phyloP scores from a whole-genome alignment of 2,113 vertebrate species.

The Cryptoleucopteryx plumbea region DNA sequence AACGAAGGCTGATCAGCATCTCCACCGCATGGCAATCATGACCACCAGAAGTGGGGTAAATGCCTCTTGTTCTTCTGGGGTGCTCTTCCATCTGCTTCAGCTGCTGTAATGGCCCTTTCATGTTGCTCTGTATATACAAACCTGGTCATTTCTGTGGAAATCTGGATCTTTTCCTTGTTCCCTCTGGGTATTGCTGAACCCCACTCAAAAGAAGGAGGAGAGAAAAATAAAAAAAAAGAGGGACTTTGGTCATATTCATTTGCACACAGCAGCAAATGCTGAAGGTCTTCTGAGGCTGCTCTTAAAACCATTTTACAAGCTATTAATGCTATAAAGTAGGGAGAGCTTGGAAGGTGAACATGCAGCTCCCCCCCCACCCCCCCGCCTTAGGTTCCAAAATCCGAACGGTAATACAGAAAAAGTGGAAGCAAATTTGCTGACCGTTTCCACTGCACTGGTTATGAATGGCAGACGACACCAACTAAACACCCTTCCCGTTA shows the following conservation, averaged over 20 bases:
- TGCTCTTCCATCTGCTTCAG: neutral
- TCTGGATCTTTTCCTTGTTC: neutral
- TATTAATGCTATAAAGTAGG: neutral
- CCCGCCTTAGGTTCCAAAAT: neutral
- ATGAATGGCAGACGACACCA: neutral
- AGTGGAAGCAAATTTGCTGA: neutral
- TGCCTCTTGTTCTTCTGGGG: neutral
- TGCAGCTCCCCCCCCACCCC: neutral
- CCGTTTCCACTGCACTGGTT: neutral
- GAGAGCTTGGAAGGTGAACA: neutral
- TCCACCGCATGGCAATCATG: neutral
- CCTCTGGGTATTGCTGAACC: neutral
- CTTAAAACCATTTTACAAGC: constrained; percentile 45
- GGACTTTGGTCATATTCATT: neutral
- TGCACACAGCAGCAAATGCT: neutral
- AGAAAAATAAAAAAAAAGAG: neutral
- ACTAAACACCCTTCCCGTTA: neutral
- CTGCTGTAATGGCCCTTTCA: neutral
- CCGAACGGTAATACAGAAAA: neutral
- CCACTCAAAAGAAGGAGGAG: neutral
- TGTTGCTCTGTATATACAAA: neutral
- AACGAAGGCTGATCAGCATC: neutral
- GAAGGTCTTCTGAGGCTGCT: constrained; percentile 20
- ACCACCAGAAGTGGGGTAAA: neutral
- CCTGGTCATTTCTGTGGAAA: neutral